Percentiles rank a stretch among this genome's conserved stretches.
phyloP scores from a whole-genome alignment of 2,113 vertebrate species.

The Cyphomyrus plagiostoma region DNA sequence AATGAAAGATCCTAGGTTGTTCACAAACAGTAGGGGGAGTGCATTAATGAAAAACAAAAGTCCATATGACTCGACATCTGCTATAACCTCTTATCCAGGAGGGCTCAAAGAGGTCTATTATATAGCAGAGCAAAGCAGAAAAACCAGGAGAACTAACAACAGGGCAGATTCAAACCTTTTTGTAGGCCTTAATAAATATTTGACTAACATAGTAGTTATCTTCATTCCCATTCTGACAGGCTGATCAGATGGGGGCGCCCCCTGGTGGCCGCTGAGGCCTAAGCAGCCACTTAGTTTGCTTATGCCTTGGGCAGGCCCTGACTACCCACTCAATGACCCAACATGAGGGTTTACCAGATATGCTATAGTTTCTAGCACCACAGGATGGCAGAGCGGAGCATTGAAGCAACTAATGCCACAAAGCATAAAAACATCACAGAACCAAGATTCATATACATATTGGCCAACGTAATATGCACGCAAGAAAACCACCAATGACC shows the following conservation, averaged over 20 bases:
- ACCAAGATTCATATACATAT: neutral
- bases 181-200: neutral
- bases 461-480: neutral
- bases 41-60: neutral
- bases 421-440: neutral
- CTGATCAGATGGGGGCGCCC: neutral
- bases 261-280: neutral
- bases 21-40: neutral
- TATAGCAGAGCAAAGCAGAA: neutral
- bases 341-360: neutral
- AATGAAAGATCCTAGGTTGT: neutral
- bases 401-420: neutral
- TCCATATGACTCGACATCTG: neutral
- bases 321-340: neutral
- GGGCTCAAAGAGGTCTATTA: neutral
- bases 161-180: neutral
- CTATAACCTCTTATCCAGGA: neutral
- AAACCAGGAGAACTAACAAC: neutral
- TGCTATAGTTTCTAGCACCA: neutral
- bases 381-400: neutral
- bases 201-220: neutral
- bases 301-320: neutral
- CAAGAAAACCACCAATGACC: neutral
- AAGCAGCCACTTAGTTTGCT: neutral
- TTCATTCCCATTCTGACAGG: neutral